Base-by-base conservation (phyloP, 2,797 vertebrate species). In the Cryptoblepharus egeriae region DNA sequence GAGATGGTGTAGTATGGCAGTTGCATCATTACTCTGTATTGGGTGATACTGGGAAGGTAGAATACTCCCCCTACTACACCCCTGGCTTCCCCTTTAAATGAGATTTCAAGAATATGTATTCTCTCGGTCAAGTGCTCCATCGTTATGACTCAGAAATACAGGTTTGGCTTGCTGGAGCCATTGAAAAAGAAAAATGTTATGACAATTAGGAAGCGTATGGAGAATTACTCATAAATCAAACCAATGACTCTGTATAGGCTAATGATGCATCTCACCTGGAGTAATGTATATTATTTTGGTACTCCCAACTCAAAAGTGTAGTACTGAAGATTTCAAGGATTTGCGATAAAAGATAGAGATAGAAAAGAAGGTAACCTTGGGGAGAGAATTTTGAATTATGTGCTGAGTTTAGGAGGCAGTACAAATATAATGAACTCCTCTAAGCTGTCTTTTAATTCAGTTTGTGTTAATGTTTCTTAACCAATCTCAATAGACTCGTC, bases 391-490 rank as follows among this genome's bases (percentile, higher is more conserved):
- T 32, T 37, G 65, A 68, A 37, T 68, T 37, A 37, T 69, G 67
- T 69, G 37, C 67, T 69, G 37, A 39, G 42, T 26, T 15, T 28
- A 35, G 37, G 24, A 42, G 5, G 37, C 67, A 69, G 15, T 69
- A 42, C 13, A 67, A 83, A 28, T 32, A 69, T 22, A 4, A 0
- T 2, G 42, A 18, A 22, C 16, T 75, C 65, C 55, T 64, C 68
- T 2, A 49, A n/a, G 12, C 60, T 65, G n/a, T 1, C 24, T 45
- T 4, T 30, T 77, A 65, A 52, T 80, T 79, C 69, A 69, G 45
- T 8, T 32, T 85, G 76, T 1, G 6, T 61, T 18, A 28, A n/a
- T 69, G 20, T 77, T 74, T 88, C 28, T 80, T 30, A 80, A 39
- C 49, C 1, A 81, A 1, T 26, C 79, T 55, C 35, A 0, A 30